These are phyloP conservation scores for Astreopora myriophthalma DNA, from an alignment of 64 coral and sea anemone genomes.

Conservation along the genomic window DNA sequence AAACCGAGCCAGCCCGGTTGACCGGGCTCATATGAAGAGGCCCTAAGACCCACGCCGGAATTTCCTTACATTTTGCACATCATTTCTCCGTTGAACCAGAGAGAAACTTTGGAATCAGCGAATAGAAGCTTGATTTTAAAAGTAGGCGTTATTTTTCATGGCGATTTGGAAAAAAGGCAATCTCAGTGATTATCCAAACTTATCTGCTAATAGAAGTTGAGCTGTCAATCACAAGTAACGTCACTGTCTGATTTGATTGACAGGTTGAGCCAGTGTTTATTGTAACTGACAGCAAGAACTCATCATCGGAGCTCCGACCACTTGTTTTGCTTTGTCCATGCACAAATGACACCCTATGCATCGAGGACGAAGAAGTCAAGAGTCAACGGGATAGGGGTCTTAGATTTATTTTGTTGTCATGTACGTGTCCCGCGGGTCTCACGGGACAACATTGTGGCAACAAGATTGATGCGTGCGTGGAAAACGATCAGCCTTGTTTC, in stretches of 20 bases:
- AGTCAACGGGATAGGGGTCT: not conserved
- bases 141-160: too few relatives aligned
- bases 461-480: constrained; percentile 35
- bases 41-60: too few relatives aligned
- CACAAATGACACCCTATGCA: not conserved
- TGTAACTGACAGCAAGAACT: not conserved
- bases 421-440: constrained; percentile 43
- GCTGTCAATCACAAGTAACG: not conserved
- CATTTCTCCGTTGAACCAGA: too few relatives aligned
- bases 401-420: constrained; percentile 28
- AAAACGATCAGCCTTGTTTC: constrained; percentile 35
- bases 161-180: too few relatives aligned
- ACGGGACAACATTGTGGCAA: constrained; percentile 53
- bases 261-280: constrained; percentile 15
- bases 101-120: too few relatives aligned
- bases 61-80: too few relatives aligned
- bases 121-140: too few relatives aligned
- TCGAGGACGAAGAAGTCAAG: constrained; percentile 18
- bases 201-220: too few relatives aligned
- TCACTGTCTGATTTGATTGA: not conserved
- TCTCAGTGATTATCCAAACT: too few relatives aligned
- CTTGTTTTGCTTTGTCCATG: constrained; percentile 33
- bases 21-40: too few relatives aligned
- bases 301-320: constrained; percentile 26
- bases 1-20: too few relatives aligned